Percentiles rank a stretch among this genome's conserved stretches.
These are phyloP conservation scores for Uria lomvia DNA, from an alignment of 2,113 vertebrate species.

Conservation along the genomic window DNA sequence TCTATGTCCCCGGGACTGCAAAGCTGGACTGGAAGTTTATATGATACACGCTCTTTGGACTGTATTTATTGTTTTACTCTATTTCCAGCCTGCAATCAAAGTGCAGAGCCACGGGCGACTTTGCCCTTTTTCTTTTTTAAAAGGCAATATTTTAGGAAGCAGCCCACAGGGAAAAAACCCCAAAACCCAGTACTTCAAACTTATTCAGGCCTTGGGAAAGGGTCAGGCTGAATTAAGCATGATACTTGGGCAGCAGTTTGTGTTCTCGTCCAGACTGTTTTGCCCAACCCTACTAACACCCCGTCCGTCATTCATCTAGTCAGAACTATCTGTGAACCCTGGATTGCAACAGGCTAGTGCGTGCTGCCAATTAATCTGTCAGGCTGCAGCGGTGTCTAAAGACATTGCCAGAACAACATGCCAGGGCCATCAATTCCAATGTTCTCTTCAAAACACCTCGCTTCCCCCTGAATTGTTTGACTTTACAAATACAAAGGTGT, in stretches of 20 bases:
- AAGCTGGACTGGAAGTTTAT: background rate
- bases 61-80: background rate
- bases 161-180: background rate
- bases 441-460: conserved; percentile 32
- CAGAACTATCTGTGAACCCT: conserved; percentile 56
- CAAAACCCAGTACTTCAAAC: background rate
- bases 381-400: conserved; percentile 25
- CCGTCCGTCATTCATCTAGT: conserved; percentile 12
- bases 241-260: background rate
- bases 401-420: conserved; percentile 42
- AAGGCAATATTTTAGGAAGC: background rate
- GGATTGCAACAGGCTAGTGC: conserved; percentile 52
- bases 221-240: background rate
- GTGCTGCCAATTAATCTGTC: conserved; percentile 52
- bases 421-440: conserved; percentile 45
- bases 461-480: background rate
- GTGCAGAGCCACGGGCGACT: background rate
- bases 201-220: background rate
- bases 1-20: background rate
- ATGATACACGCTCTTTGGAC: background rate
- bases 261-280: conserved; percentile 30
- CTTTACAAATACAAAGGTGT: conserved; percentile 40
- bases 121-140: background rate
- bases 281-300: conserved; percentile 19
- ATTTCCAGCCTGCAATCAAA: background rate